phyloP scores from a whole-genome alignment of 1,140 invertebrate species.

The Meloidogyne chitwoodi region DNA sequence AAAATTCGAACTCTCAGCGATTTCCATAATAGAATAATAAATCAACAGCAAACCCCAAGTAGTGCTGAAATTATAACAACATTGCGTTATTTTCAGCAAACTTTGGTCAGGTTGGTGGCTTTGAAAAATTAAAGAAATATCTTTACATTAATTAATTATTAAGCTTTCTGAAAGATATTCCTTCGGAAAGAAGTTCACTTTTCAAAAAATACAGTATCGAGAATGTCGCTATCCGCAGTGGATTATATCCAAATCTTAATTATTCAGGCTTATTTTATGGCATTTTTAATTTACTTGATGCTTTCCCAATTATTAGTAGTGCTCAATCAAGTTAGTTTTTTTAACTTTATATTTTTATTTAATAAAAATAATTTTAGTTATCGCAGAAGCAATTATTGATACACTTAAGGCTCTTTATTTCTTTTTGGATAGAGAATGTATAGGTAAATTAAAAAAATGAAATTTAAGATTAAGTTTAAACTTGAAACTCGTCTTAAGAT shows the following conservation, averaged over 20 bases:
- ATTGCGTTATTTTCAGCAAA: slow-evolving; percentile 94
- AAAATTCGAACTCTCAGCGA: slow-evolving; percentile 94
- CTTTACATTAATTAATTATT: slow-evolving; percentile 17
- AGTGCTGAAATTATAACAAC: slow-evolving; percentile 92
- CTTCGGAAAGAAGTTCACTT: slow-evolving; percentile 32
- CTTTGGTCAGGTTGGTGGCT: slow-evolving; percentile 71
- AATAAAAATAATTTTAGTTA: slow-evolving; percentile 64
- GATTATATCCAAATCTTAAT: slow-evolving; percentile 57
- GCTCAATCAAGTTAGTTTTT: slow-evolving; percentile 61
- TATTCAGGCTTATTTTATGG: slow-evolving; percentile 61
- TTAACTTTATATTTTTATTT: background rate
- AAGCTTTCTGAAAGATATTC: slow-evolving; percentile 58
- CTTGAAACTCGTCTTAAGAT: background rate
- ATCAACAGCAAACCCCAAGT: slow-evolving; percentile 84
- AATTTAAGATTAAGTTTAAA: background rate
- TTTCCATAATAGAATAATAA: slow-evolving; percentile 83
- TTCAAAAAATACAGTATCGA: slow-evolving; percentile 50
- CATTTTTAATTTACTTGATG: slow-evolving; percentile 63
- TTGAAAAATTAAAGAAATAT: background rate
- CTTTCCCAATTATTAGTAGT: slow-evolving; percentile 61
- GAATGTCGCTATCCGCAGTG: slow-evolving; percentile 24
- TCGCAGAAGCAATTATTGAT: slow-evolving; percentile 83
- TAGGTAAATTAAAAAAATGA: slow-evolving; percentile 62
- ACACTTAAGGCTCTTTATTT: slow-evolving; percentile 85
- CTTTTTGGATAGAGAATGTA: slow-evolving; percentile 89